Evolutionary conservation across 1,140 invertebrate species (phyloP).

Genomic region (Phymorhynchus buccinoides): DNA sequence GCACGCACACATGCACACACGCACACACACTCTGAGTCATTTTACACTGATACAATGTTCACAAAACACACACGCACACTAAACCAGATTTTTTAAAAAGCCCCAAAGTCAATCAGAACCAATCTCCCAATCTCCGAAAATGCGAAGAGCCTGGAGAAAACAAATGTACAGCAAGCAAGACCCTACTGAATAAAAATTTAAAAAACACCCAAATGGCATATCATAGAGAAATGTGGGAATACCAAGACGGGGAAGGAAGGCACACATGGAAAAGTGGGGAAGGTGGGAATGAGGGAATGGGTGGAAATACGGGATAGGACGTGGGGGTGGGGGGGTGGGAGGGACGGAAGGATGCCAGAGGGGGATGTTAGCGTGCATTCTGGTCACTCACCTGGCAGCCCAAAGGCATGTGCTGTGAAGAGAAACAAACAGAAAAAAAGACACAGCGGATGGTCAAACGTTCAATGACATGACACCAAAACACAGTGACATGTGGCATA

Average conservation of each 20-base stretch:
- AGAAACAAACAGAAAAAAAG: not conserved
- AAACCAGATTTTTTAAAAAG: not conserved
- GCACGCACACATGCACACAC: not conserved
- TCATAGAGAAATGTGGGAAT: no score
- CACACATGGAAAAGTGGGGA: no score
- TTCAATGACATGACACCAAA: not conserved
- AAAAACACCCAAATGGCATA: no score
- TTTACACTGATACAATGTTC: not conserved
- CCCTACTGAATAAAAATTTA: no score
- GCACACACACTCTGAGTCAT: conserved; percentile 7
- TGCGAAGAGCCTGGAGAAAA: no score
- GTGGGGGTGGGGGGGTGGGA: no score
- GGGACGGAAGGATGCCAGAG: no score
- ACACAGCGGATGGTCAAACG: not conserved
- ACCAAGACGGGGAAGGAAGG: no score
- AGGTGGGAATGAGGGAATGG: no score
- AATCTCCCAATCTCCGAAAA: not conserved
- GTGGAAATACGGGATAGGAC: no score
- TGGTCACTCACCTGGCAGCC: conserved; percentile 39
- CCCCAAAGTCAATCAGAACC: not conserved
- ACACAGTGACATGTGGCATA: not conserved
- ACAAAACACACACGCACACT: conserved; percentile 5
- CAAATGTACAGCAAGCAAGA: no score
- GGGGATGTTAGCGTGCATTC: no score
- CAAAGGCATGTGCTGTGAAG: conserved; percentile 37